These are phyloP conservation scores for Muraenolepis orangiensis DNA, from an alignment of 2,797 vertebrate species.

Conservation along the genomic window DNA sequence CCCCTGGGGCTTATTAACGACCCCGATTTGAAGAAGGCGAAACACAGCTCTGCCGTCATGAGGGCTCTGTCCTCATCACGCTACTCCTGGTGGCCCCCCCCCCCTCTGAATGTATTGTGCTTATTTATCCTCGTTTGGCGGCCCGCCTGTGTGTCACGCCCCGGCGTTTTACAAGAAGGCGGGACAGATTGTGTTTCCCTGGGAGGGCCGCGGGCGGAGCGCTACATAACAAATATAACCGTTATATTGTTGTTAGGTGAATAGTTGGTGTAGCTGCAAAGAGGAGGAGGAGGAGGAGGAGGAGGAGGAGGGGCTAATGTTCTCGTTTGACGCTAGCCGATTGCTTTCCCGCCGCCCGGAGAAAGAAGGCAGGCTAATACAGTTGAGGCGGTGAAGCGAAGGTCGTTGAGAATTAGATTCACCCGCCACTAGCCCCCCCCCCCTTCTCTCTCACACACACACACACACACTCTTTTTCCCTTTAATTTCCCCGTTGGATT, in stretches of 20 bases:
- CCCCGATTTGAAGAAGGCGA: too few species aligned
- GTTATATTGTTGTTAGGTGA: conserved; percentile 70
- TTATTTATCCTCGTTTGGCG: too few species aligned
- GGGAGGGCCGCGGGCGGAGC: conserved; percentile 65
- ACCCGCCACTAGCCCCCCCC: conserved; percentile 14
- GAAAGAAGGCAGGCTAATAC: conserved; percentile 70
- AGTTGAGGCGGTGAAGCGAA: conserved; percentile 70
- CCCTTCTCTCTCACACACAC: not conserved
- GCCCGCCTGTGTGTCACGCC: conserved; percentile 55
- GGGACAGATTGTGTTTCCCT: conserved; percentile 68
- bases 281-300: too few species aligned
- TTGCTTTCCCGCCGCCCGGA: conserved; percentile 67
- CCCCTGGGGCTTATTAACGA: too few species aligned
- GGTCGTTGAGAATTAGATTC: conserved; percentile 73
- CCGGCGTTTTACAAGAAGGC: conserved; percentile 58
- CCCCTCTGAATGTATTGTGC: too few species aligned
- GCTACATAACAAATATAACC: too few species aligned
- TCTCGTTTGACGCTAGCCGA: conserved; percentile 69
- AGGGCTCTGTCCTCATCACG: too few species aligned
- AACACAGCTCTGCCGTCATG: too few species aligned
- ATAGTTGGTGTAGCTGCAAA: too few species aligned
- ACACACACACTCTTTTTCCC: conserved; percentile 31
- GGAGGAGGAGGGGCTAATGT: conserved; percentile 69
- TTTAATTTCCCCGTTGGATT: conserved; percentile 77
- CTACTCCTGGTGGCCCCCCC: too few species aligned